These are phyloP conservation scores for Lamprotornis superbus DNA, from an alignment of 2,113 vertebrate species.

Conservation along the genomic window DNA sequence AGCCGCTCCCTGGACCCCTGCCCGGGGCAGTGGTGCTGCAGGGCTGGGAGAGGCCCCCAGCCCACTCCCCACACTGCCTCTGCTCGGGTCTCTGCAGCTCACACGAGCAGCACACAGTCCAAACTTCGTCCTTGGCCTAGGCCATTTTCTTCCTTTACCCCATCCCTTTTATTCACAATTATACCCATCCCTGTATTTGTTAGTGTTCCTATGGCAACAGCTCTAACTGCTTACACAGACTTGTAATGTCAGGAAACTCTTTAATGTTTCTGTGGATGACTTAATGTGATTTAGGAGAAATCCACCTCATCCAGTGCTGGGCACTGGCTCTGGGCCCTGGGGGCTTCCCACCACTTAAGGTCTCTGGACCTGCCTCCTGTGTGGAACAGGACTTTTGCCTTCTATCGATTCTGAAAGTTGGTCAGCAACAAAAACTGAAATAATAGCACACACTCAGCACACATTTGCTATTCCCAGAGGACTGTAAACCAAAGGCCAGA, in stretches of 20 bases:
- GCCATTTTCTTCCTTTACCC: background rate
- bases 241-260: constrained; percentile 41
- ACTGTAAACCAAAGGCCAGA: background rate
- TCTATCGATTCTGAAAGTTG: background rate
- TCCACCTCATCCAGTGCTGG: background rate
- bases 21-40: background rate
- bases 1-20: accelerated
- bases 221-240: constrained; percentile 28
- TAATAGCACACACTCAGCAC: background rate
- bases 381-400: background rate
- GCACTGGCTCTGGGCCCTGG: background rate
- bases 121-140: background rate
- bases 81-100: accelerated
- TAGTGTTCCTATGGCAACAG: constrained; percentile 54
- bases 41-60: background rate
- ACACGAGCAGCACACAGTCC: accelerated
- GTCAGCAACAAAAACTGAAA: constrained; percentile 4
- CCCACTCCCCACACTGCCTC: background rate
- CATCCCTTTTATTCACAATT: background rate
- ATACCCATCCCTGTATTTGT: constrained; percentile 17
- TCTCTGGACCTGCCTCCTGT: background rate
- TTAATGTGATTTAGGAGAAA: constrained; percentile 32
- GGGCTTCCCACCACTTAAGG: background rate
- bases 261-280: constrained; percentile 17
- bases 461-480: background rate